Evolutionary conservation across 1,140 invertebrate genomes (phyloP).

Genomic region (Zaprionus kolodkinae): DNA sequence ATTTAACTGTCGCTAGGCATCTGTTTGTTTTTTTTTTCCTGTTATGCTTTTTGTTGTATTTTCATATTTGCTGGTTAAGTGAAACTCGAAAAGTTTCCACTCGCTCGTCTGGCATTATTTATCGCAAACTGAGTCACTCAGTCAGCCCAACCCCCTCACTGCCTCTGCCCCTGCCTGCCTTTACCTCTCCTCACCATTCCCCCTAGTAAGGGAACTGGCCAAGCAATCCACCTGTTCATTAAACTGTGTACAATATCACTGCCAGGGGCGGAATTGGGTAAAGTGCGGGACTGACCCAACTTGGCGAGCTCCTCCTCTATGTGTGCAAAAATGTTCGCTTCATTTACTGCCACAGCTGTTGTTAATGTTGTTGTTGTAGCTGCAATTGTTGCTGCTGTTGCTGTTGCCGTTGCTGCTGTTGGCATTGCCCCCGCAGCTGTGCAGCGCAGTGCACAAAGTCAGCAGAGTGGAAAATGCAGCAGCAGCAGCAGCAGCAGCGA

Average conservation of each 20-base stretch:
- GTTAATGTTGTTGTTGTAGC: constrained; percentile 33
- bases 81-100: constrained; percentile 13
- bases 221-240: constrained; percentile 63
- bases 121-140: constrained; percentile 30
- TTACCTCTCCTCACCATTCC: not conserved
- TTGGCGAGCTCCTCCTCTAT: not conserved
- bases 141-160: not conserved
- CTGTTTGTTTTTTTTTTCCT: not conserved
- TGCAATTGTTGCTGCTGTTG: constrained; percentile 32
- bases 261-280: constrained; percentile 48
- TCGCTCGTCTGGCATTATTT: constrained; percentile 2
- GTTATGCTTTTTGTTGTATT: not conserved
- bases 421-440: constrained; percentile 51
- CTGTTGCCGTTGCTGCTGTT: constrained; percentile 37
- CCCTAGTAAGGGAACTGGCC: too few species aligned
- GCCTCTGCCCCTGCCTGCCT: too few species aligned
- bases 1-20: not conserved
- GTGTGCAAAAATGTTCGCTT: constrained; percentile 68
- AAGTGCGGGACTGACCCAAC: not conserved
- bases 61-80: not conserved
- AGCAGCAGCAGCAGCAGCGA: too few species aligned
- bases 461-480: constrained; percentile 58
- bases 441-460: constrained; percentile 51
- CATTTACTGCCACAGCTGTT: constrained; percentile 67
- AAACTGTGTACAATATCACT: constrained; percentile 59